Evolutionary conservation across 2,113 vertebrate genomes (phyloP), one percentile per base, ranked within the genome.

Genomic region (Strigops habroptila): DNA sequence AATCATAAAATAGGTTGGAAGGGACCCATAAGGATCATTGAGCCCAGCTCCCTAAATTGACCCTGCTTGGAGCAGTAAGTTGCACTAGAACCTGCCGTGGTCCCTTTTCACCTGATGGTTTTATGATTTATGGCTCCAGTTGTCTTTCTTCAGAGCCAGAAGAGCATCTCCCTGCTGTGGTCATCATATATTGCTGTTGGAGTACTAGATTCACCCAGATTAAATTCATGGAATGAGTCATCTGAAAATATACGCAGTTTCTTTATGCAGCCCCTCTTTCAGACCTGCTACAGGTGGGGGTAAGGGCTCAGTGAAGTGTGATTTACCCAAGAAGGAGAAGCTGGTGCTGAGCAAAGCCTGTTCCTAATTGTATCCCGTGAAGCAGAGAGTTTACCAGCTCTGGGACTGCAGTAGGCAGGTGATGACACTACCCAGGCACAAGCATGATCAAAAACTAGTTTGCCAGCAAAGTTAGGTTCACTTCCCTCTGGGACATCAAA

Each of bases 1-100:
- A 60, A 17, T 25, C 1, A 0, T 4, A 37, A 65, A 35, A 7
- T 70, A 19, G 3, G 6, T 19, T 75, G 79, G 49, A 74, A 78
- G 44, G 49, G 30, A 44, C 12, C 64, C 35, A 1, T 52, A 5
- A 23, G 39, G 25, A n/a, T 10, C 39, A 18, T 18, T 0, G 0
- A 57, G 79, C 28, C 49, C 85, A 64, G 28, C 44, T 84, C 53
- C 22, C 17, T 37, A 3, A 6, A 13, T 2, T 51, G 57, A 9
- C 43, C 30, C 49, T 68, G 6, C 57, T 6, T 59, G 59, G 91
- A 55, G 67, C 60, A 49, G n/a, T 37, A 0, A 35, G 53, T 23
- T 71, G 65, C 27, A 0, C 52, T 39, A 6, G 86, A 91, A 80
- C 53, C 67, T 85, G 52, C 80, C 0, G 0, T 7, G 55, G 24